Evolutionary conservation across 2,888 invertebrate genomes (phyloP).

Genomic region (Vesta saturnalis): DNA sequence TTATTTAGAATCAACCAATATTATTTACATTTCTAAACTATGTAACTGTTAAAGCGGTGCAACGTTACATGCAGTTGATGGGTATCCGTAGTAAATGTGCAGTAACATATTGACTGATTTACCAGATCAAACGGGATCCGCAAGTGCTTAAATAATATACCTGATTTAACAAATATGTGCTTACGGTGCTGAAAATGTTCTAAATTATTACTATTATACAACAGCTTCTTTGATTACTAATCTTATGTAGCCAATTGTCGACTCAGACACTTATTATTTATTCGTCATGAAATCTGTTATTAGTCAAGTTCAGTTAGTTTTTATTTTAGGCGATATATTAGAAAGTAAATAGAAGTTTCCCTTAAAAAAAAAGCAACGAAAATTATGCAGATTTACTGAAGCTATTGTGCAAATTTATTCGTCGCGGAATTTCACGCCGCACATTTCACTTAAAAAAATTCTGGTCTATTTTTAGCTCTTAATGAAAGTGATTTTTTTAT

Average conservation of each 20-base stretch:
- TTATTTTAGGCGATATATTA: background rate
- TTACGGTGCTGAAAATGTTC: background rate
- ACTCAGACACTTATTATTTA: background rate
- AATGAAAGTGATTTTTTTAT: background rate
- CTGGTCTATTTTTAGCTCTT: background rate
- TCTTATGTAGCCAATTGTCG: background rate
- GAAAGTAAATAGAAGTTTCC: constrained; percentile 1
- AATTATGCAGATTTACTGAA: too few relatives aligned
- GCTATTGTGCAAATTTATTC: too few relatives aligned
- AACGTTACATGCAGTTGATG: constrained; percentile 24
- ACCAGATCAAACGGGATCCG: constrained; percentile 28
- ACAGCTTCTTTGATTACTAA: background rate
- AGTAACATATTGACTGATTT: constrained; percentile 26
- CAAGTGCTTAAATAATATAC: constrained; percentile 13
- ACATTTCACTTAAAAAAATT: too few relatives aligned
- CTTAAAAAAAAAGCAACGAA: too few relatives aligned
- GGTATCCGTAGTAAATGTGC: constrained; percentile 27
- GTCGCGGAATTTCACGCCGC: too few relatives aligned
- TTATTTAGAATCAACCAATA: constrained; percentile 16
- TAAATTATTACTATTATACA: constrained; percentile 1
- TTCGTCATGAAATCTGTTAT: too few relatives aligned
- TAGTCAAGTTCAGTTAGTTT: background rate
- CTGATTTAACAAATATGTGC: background rate
- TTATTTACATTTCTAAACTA: constrained; percentile 25
- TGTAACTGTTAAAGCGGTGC: constrained; percentile 24